Base-by-base conservation (phyloP, 2,888 invertebrate species). In the Agrochola macilenta region DNA sequence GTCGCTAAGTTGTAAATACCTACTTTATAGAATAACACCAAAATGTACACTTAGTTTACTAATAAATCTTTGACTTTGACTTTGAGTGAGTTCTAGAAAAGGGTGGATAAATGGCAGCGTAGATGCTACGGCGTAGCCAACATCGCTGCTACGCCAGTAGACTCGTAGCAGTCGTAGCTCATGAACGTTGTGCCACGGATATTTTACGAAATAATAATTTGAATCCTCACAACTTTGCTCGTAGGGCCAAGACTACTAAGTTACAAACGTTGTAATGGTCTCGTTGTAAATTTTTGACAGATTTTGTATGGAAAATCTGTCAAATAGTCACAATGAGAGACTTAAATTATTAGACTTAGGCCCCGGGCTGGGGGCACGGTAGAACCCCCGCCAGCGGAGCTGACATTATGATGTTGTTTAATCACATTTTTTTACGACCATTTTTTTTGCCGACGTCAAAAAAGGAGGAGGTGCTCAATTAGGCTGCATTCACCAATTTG, bases 161-260 rank as follows among this genome's bases (percentile, higher is more conserved):
- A 23, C n/a, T 69, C 77, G 78, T 78, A 69, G 60, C 58, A 64
- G 35, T 54, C 17, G 74, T n/a, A 61, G 17, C 23, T 49, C 23
- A 39, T 23, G n/a, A n/a, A 43, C 9, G 52, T 14, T 46, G 14
- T 52, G 74, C 4, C 74, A 61, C 43, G 43, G 17, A 23, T 20
- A 17, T 20, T 74, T 8, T 30, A 71, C n/a, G n/a, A 57, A 57
- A 57, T 2, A 30, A 57, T 23, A 1, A 73, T 43, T 73, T 69
- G 23, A 7, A 20, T 49, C 5, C 17, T n/a, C 11, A n/a, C 11
- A 30, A 64, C 17, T 46, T 46, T 30, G 7, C n/a, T 9, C 17
- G 0, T 9, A 23, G 54, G 23, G 11, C 52, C 9, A 54, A 23
- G 54, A n/a, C 23, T 23, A 54, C 54, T 11, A 54, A 23, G 54